phyloP scores from a whole-genome alignment of 2,888 invertebrate species.

The Coleophora flavipennella region DNA sequence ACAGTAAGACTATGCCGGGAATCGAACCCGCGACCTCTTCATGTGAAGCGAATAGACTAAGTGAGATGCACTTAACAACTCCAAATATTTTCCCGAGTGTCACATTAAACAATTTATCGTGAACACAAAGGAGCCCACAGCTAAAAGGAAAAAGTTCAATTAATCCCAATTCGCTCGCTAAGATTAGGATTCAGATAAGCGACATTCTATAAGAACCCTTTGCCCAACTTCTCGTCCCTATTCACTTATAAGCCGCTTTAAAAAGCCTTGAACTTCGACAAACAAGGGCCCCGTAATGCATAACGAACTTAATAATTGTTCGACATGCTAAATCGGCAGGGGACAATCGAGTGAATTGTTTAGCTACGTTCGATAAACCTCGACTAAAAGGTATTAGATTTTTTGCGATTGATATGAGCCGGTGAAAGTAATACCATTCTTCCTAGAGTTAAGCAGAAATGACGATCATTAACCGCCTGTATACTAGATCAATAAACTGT shows the following conservation, averaged over 20 bases:
- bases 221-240: slow-evolving; percentile 53
- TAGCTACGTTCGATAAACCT: slow-evolving; percentile 17
- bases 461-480: slow-evolving; percentile 16
- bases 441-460: slow-evolving; percentile 15
- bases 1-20: too few species aligned
- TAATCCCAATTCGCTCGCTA: slow-evolving; percentile 69
- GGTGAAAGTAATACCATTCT: slow-evolving; percentile 17
- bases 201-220: slow-evolving; percentile 62
- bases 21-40: too few species aligned
- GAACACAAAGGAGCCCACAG: slow-evolving; percentile 51
- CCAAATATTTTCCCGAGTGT: slow-evolving; percentile 39
- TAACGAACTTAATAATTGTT: slow-evolving; percentile 55
- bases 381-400: slow-evolving; percentile 9
- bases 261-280: slow-evolving; percentile 57
- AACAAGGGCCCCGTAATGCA: slow-evolving; percentile 64
- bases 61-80: slow-evolving; percentile 24
- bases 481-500: slow-evolving; percentile 48
- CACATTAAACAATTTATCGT: slow-evolving; percentile 55
- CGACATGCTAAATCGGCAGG: slow-evolving; percentile 24
- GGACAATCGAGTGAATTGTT: slow-evolving; percentile 11
- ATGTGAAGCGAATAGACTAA: too few species aligned
- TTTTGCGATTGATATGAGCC: slow-evolving; percentile 14
- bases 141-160: slow-evolving; percentile 67
- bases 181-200: slow-evolving; percentile 66
- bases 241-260: slow-evolving; percentile 62